Evolutionary conservation across 2,797 vertebrate species (phyloP), one percentile per base, ranked within the genome.

Genomic region (Austrolebias charrua): DNA sequence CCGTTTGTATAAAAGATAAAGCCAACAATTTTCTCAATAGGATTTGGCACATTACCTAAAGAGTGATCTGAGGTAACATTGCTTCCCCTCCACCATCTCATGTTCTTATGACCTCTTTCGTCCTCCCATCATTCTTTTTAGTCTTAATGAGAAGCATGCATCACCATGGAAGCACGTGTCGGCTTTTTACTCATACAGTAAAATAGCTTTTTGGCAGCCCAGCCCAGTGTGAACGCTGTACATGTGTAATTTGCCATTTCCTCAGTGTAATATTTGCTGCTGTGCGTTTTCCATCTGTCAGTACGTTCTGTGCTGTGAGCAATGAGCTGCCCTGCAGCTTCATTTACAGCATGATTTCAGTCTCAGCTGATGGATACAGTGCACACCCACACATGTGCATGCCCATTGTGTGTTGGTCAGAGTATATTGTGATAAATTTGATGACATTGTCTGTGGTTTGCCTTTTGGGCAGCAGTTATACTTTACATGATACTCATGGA

Each of bases 91-190:
- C 31, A 5, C 31, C 31, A 5, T 10, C 35, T 9, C 35, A 9
- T 33, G 31, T 33, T 38, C 16, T 45, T 6, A n/a, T 40, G 12
- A 15, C 5, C 28, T 20, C 56, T 31, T 66, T 52, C 20, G 45
- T 60, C 29, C 31, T 44, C 56, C 52, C 28, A 63, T 72, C 48
- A 16, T 49, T 71, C 53, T 68, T 6, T 76, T 71, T 53, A 48
- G 35, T 58, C 44, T 59, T 77, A 83, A 80, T 83, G 61, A 64
- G 67, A 71, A 45, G n/a, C 79, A 87, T 86, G 80, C 55, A 72
- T 88, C 78, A 86, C 76, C 78, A 77, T 81, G 55, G 55, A 74
- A 46, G 60, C 12, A 1, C 42, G 24, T 5, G 24, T 3, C 42
- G 47, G 55, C 48, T 50, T 61, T 56, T 20, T 19, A 50, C 45